Conservation (phyloP, 2,113 vertebrate species). For the Oplegnathus fasciatus region DNA sequence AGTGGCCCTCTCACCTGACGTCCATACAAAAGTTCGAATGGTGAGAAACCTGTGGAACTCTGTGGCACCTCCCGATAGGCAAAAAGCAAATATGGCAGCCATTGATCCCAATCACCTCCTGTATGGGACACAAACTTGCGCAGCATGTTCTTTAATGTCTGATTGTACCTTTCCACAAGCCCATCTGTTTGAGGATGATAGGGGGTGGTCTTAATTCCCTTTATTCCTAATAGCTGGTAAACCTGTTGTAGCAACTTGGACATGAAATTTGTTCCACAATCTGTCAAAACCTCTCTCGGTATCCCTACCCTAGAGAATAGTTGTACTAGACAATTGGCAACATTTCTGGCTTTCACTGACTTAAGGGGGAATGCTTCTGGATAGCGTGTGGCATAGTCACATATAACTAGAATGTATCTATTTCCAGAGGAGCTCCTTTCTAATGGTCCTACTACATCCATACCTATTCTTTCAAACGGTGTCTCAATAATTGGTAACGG, state of each 20-base stretch:
- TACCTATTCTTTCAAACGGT: neutral
- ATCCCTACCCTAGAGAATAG: neutral
- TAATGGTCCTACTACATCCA: neutral
- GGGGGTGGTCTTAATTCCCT: neutral
- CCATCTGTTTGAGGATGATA: neutral
- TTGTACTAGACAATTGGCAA: neutral
- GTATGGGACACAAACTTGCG: neutral
- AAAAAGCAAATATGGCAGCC: slow-evolving; percentile 22
- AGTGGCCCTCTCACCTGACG: neutral
- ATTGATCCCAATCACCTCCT: slow-evolving; percentile 4
- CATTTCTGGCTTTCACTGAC: neutral
- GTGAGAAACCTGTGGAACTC: neutral
- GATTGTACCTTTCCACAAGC: neutral
- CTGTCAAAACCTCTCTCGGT: neutral
- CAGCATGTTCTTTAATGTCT: slow-evolving; percentile 19
- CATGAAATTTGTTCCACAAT: neutral
- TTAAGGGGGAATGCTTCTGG: neutral
- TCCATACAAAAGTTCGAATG: slow-evolving; percentile 5
- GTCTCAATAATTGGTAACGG: neutral
- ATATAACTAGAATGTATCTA: neutral
- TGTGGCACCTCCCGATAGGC: slow-evolving; percentile 12
- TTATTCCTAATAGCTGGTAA: neutral
- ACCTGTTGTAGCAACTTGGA: neutral
- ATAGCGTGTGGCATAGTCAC: neutral
- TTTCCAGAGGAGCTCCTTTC: neutral